Percentiles rank a stretch among this genome's conserved stretches.
These are phyloP conservation scores for Holacanthus passer DNA, from an alignment of 2,113 vertebrate species.

Conservation along the genomic window DNA sequence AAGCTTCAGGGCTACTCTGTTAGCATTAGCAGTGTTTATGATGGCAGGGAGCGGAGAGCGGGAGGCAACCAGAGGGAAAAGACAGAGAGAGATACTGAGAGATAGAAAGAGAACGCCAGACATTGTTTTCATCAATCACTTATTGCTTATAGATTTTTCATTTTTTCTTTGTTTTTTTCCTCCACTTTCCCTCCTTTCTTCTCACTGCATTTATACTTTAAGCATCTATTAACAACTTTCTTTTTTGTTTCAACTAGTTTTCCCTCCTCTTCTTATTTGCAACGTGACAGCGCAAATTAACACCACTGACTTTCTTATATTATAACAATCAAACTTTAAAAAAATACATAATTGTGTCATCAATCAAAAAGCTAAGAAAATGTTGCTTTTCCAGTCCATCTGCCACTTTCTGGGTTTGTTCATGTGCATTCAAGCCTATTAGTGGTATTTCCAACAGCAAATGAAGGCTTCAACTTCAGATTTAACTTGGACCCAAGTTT, in stretches of 20 bases:
- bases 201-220: not conserved
- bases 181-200: not conserved
- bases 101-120: slow-evolving; percentile 39
- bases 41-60: slow-evolving; percentile 56
- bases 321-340: slow-evolving; percentile 12
- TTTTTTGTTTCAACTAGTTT: not conserved
- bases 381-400: slow-evolving; percentile 13
- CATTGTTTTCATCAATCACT: slow-evolving; percentile 41
- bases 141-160: slow-evolving; percentile 7
- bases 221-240: not conserved
- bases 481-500: slow-evolving; percentile 28
- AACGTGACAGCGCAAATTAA: not conserved
- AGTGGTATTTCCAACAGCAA: slow-evolving; percentile 44
- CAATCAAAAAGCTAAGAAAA: slow-evolving; percentile 9
- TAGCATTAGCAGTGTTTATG: slow-evolving; percentile 76
- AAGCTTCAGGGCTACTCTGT: slow-evolving; percentile 67
- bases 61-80: slow-evolving; percentile 35
- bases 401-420: slow-evolving; percentile 1
- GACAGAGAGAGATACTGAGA: slow-evolving; percentile 28
- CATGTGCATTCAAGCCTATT: not conserved
- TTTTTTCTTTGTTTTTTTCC: no score
- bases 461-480: slow-evolving; percentile 24
- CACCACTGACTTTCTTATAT: not conserved
- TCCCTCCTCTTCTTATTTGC: not conserved
- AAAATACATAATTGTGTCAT: slow-evolving; percentile 23